Percentiles rank a stretch among this genome's conserved stretches.
Conservation (phyloP, 2,113 vertebrate genomes). For the Oxygymnocypris stewartii region DNA sequence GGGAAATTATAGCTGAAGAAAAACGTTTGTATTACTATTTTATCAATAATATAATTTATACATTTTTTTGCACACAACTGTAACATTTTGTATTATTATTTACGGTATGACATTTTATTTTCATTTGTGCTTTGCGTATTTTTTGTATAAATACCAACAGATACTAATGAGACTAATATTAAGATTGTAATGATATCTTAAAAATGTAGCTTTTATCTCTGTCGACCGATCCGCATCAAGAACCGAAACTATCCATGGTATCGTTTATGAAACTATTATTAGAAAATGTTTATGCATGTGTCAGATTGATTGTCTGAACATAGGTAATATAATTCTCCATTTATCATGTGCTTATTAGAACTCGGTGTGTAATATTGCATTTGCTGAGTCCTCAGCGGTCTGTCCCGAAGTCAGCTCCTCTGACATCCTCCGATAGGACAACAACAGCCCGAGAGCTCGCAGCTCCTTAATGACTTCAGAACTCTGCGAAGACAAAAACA, state of each 20-base stretch:
- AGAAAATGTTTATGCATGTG: not conserved
- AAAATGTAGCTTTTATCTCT: not conserved
- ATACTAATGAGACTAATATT: no score
- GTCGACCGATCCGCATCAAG: not conserved
- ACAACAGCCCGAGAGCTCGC: constrained; percentile 46
- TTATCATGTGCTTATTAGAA: constrained; percentile 42
- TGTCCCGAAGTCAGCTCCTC: not conserved
- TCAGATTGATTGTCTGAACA: not conserved
- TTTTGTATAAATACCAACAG: no score
- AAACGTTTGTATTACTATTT: no score
- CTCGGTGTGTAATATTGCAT: constrained; percentile 1
- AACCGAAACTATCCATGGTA: not conserved
- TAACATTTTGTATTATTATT: no score
- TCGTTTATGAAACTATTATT: not conserved
- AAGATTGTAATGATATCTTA: no score
- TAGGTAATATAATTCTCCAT: not conserved
- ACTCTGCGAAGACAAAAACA: constrained; percentile 53
- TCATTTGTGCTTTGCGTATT: no score
- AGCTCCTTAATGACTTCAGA: constrained; percentile 56
- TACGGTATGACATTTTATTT: no score
- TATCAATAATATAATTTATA: no score
- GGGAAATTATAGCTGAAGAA: no score
- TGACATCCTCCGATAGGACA: constrained; percentile 48
- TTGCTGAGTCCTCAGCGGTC: constrained; percentile 7
- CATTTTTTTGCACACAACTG: no score